Conservation (phyloP, 2,797 vertebrate genomes). For the Phylloscopus collybita region DNA sequence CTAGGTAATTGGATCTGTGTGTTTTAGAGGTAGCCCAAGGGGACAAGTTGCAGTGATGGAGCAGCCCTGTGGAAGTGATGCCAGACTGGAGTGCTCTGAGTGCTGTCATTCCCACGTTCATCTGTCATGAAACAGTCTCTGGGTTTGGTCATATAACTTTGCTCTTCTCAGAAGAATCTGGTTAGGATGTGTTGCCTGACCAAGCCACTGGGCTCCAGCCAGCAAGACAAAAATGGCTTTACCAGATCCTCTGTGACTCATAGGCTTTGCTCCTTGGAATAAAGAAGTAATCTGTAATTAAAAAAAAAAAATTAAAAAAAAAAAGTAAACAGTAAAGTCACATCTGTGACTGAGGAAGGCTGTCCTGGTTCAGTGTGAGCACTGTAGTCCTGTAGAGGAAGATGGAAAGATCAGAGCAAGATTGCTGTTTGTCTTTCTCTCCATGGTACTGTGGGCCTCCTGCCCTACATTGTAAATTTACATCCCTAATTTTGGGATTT, state of each 20-base stretch:
- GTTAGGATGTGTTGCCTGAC: background rate
- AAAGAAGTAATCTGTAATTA: background rate
- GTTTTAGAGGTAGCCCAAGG: accelerated
- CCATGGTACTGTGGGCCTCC: accelerated
- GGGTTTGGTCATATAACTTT: background rate
- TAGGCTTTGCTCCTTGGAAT: background rate
- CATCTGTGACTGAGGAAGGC: background rate
- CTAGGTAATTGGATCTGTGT: background rate
- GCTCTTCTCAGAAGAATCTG: background rate
- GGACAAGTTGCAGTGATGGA: background rate
- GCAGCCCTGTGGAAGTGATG: background rate
- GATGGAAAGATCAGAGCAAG: background rate
- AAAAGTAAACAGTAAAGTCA: background rate
- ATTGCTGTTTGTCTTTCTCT: background rate
- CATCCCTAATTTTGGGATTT: background rate
- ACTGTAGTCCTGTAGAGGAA: background rate
- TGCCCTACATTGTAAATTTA: background rate
- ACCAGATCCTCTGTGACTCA: accelerated
- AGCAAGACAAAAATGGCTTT: background rate
- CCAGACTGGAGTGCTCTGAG: background rate
- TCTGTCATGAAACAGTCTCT: background rate
- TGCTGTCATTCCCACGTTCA: background rate
- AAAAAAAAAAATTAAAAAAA: background rate
- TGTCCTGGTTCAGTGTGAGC: background rate
- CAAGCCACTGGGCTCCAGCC: background rate